Percentiles rank a stretch among this genome's conserved stretches.
These are phyloP conservation scores for Lathamus discolor DNA, from an alignment of 2,113 vertebrate genomes.

Conservation along the genomic window DNA sequence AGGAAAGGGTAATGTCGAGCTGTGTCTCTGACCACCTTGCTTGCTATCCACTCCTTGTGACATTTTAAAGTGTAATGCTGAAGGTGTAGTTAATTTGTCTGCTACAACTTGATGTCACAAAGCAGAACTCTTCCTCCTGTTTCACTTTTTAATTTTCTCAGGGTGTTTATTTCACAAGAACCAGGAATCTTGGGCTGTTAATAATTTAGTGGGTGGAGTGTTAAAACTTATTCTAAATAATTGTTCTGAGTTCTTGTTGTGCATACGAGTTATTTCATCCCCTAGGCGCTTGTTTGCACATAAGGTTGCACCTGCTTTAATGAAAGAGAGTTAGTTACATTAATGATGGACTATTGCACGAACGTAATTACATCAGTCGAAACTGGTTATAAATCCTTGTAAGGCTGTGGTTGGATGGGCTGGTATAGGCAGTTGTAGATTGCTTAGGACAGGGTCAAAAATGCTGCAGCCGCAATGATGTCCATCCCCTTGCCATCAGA, in stretches of 20 bases:
- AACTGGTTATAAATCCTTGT: constrained; percentile 17
- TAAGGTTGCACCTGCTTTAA: constrained; percentile 40
- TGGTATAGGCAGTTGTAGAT: not conserved
- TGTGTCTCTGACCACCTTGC: not conserved
- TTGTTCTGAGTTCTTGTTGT: constrained; percentile 5
- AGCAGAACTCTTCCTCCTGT: constrained; percentile 7
- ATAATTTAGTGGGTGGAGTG: constrained; percentile 51
- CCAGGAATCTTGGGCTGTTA: not conserved
- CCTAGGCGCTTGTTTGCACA: constrained; percentile 44
- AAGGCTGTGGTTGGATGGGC: not conserved
- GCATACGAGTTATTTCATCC: constrained; percentile 56
- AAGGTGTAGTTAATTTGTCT: not conserved
- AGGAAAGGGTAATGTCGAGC: not conserved
- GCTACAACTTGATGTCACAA: not conserved
- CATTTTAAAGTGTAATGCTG: not conserved
- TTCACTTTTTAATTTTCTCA: constrained; percentile 58
- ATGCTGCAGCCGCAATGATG: constrained; percentile 37
- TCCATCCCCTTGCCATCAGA: constrained; percentile 34
- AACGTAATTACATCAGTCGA: constrained; percentile 34
- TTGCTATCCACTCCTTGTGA: not conserved
- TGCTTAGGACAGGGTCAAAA: constrained; percentile 37
- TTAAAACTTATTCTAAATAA: constrained; percentile 36
- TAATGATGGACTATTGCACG: constrained; percentile 38
- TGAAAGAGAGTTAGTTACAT: constrained; percentile 27
- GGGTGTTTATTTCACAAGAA: constrained; percentile 39